Percentiles rank a stretch among this genome's conserved stretches.
phyloP scores from a whole-genome alignment of 35 echinoderm and acorn worm species.

The Patiria miniata region DNA sequence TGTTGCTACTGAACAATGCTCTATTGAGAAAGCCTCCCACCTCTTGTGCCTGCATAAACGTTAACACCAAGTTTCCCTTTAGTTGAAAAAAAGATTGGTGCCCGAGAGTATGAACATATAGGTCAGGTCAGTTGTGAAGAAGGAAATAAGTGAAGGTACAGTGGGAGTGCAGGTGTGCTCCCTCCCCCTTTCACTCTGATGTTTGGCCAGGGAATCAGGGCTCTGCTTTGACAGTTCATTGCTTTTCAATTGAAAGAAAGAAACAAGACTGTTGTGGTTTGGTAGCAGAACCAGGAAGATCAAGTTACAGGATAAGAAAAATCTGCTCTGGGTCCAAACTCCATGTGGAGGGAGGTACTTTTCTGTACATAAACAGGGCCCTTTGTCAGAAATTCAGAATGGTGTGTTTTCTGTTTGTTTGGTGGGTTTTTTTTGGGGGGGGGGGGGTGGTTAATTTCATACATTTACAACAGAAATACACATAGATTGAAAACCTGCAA shows the following conservation, averaged over 20 bases:
- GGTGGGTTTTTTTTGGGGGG: not conserved
- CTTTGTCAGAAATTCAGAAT: not conserved
- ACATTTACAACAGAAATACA: no score
- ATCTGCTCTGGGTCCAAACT: not conserved
- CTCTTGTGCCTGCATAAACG: conserved; percentile 13
- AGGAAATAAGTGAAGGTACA: no score
- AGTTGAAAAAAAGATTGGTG: not conserved
- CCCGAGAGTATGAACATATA: not conserved
- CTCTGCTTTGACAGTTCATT: conserved; percentile 8
- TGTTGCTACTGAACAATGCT: conserved; percentile 7
- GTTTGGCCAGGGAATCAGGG: not conserved
- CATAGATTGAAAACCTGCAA: no score
- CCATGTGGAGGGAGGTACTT: not conserved
- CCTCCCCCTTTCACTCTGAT: not conserved
- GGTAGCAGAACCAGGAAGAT: not conserved
- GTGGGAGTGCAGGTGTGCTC: not conserved
- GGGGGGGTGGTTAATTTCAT: no score
- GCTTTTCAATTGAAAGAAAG: not conserved
- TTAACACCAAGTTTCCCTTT: not conserved
- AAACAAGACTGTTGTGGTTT: not conserved
- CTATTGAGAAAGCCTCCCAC: conserved; percentile 10
- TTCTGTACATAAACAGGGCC: not conserved
- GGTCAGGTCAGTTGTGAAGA: not conserved
- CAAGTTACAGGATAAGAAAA: conserved; percentile 13
- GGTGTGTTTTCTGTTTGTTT: not conserved